Conservation (phyloP, 1,140 invertebrate species). For the Dinothrombium tinctorium region DNA sequence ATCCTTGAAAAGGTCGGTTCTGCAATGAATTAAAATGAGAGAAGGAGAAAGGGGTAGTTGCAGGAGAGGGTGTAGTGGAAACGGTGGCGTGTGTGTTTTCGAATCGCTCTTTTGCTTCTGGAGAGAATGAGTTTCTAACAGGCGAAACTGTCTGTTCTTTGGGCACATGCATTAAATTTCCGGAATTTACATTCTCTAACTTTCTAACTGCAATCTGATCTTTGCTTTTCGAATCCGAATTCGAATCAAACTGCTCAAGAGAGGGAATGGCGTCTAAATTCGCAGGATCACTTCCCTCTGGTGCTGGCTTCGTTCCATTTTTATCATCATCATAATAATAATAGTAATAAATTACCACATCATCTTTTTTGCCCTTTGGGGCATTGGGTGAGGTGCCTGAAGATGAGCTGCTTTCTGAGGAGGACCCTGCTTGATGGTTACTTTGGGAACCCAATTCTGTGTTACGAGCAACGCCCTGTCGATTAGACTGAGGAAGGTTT, state of each 20-base stretch:
- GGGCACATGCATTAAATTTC: no score
- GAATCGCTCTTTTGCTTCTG: no score
- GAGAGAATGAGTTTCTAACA: no score
- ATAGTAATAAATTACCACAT: constrained; percentile 13
- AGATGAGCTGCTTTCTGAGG: not conserved
- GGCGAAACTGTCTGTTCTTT: no score
- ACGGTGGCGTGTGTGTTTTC: no score
- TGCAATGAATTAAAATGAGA: not conserved
- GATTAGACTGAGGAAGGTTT: not conserved
- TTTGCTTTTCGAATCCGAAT: not conserved
- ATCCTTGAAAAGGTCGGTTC: not conserved
- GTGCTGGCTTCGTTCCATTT: constrained; percentile 3
- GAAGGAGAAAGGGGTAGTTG: not conserved
- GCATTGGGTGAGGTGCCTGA: not conserved
- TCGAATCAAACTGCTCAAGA: constrained; percentile 7
- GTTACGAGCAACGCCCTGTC: not conserved
- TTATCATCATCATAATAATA: constrained; percentile 14
- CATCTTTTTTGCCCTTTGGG: constrained; percentile 8
- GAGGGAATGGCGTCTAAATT: constrained; percentile 9
- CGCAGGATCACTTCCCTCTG: not conserved
- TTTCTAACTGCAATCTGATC: no score
- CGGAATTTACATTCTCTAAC: no score
- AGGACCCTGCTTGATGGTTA: not conserved
- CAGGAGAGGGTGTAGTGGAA: not conserved
- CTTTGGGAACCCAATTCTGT: not conserved